Evolutionary conservation across 1,140 invertebrate species (phyloP), one percentile per base, ranked within the genome.

Genomic region (Ceratina calcarata): DNA sequence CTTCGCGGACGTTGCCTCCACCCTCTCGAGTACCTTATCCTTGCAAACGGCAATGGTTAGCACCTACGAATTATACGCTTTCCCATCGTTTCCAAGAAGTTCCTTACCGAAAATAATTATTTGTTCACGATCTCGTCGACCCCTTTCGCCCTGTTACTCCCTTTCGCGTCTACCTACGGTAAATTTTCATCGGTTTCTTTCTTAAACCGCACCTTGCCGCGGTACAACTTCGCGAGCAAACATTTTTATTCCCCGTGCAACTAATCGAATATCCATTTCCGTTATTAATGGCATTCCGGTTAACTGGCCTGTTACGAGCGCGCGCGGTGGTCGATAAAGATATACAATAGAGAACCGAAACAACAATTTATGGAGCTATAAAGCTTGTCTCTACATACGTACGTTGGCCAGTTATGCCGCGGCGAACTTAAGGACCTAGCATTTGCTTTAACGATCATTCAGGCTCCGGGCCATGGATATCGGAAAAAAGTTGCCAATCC

Each of bases 401-500:
- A 16, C 16, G 75, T 85, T 84, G 60, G 55, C 24, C 65, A 58
- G 57, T 82, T 81, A 80, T 76, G 60, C 58, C 32, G 13, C 57
- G 69, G 78, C 78, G 65, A 81, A 73, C 75, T 78, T 75, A 85
- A 72, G 67, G 24, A 69, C 68, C 77, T 85, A 85, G 83, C 84
- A 66, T 85, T 86, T 74, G 75, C 80, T 82, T 82, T 57, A 73
- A 82, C 80, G 84, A 81, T 86, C 84, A 86, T 86, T 86, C 76
- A 80, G 84, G 70, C 62, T 53, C 70, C 71, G 22, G 27, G 61
- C 37, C 75, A 32, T 74, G 74, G 79, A 78, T 85, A 86, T 85
- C 57, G 76, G 85, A 83, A 86, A 86, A 86, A 86, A 86, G 76
- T 86, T 86, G 85, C 77, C 85, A 64, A 86, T 86, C 84, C 84